Conservation (phyloP, 2,797 vertebrate species). For the Bradypus variegatus region DNA sequence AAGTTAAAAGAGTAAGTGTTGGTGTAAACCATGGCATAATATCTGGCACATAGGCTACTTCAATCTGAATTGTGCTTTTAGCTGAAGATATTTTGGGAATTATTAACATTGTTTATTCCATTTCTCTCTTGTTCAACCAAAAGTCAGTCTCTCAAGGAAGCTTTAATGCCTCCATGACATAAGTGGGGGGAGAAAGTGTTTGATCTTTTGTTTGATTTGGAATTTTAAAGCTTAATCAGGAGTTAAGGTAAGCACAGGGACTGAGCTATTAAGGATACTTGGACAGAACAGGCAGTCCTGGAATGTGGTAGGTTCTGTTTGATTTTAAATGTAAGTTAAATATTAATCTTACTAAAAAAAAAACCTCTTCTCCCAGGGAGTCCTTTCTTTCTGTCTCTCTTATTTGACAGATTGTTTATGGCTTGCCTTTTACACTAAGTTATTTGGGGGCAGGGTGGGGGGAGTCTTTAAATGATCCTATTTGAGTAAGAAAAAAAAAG, state of each 20-base stretch:
- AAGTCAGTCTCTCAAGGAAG: not conserved
- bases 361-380: conserved; percentile 30
- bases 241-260: conserved; percentile 51
- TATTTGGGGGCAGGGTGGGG: not conserved
- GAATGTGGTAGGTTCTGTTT: conserved; percentile 56
- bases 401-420: conserved; percentile 65
- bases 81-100: not conserved
- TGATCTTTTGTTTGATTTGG: conserved; percentile 63
- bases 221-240: conserved; percentile 61
- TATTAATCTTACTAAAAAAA: conserved; percentile 62
- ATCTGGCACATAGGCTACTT: not conserved
- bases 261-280: conserved; percentile 45
- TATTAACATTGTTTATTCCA: not conserved
- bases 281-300: conserved; percentile 63
- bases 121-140: not conserved
- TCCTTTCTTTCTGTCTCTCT: conserved; percentile 40
- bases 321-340: conserved; percentile 62
- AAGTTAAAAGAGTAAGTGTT: not conserved
- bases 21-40: not conserved
- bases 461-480: conserved; percentile 61
- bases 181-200: not conserved
- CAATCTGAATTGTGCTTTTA: not conserved
- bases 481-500: conserved; percentile 58
- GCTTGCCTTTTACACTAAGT: conserved; percentile 62
- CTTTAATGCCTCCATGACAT: not conserved